Evolutionary conservation across 1,140 invertebrate genomes (phyloP).

Genomic region (Drosophila bifasciata): DNA sequence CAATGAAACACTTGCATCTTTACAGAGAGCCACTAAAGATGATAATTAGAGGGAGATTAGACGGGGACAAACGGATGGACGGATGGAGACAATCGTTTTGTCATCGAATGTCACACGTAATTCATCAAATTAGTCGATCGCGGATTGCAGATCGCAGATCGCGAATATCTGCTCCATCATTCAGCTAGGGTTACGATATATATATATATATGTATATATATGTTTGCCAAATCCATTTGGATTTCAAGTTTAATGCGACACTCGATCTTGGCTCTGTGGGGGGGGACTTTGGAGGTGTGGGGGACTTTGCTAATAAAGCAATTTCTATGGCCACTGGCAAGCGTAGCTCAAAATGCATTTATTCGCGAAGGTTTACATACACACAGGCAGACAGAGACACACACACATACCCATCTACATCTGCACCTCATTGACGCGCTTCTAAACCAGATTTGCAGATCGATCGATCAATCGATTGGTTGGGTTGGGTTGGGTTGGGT

Average conservation of each 20-base stretch:
- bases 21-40: slow-evolving; percentile 1
- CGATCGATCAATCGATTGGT: too few relatives aligned
- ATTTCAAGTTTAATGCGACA: slow-evolving; percentile 72
- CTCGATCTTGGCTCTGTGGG: slow-evolving; percentile 51
- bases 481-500: too few relatives aligned
- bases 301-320: slow-evolving; percentile 56
- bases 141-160: too few relatives aligned
- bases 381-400: too few relatives aligned
- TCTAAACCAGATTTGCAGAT: too few relatives aligned
- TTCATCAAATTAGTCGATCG: neutral
- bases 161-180: slow-evolving; percentile 4
- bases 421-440: neutral
- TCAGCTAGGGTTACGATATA: slow-evolving; percentile 9
- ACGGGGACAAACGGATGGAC: too few relatives aligned
- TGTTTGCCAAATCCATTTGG: slow-evolving; percentile 37
- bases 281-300: too few relatives aligned
- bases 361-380: slow-evolving; percentile 26
- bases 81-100: slow-evolving; percentile 18
- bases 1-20: too few relatives aligned
- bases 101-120: neutral
- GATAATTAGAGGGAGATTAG: slow-evolving; percentile 36
- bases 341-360: slow-evolving; percentile 40
- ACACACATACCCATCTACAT: neutral
- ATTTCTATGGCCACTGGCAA: slow-evolving; percentile 58
- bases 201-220: neutral